phyloP scores from a whole-genome alignment of 2,888 invertebrate species.

The Seira sanloemensis region DNA sequence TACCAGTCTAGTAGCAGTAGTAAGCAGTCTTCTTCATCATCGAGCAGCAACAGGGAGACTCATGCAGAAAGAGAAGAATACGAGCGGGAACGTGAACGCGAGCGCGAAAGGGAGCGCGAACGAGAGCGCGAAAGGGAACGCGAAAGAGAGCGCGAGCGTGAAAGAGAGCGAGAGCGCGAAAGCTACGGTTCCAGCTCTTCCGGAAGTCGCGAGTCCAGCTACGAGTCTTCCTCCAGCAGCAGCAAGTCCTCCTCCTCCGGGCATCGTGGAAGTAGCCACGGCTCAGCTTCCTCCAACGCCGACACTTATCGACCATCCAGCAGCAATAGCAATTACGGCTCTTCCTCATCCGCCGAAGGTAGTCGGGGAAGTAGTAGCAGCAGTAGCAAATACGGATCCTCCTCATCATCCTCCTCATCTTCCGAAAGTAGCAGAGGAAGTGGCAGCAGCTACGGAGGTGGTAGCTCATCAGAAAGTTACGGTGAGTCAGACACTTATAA shows the following conservation, averaged over 20 bases:
- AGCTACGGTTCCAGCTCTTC: no score
- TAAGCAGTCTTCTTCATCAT: background rate
- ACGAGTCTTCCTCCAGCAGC: no score
- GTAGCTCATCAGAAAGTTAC: constrained; percentile 37
- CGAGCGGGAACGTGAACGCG: constrained; percentile 15
- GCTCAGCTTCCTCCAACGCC: constrained; percentile 3
- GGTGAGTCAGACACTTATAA: constrained; percentile 45
- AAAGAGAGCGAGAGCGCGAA: no score
- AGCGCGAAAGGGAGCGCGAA: no score
- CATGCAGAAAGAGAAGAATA: constrained; percentile 19
- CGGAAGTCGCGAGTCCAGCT: no score
- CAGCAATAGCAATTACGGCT: background rate
- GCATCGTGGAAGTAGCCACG: background rate
- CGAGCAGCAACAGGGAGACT: constrained; percentile 5
- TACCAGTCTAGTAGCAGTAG: constrained; percentile 22
- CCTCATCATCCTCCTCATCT: constrained; percentile 3
- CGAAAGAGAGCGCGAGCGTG: background rate
- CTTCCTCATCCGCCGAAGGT: background rate
- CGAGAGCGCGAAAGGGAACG: constrained; percentile 5
- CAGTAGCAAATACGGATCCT: no score
- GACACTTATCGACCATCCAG: background rate
- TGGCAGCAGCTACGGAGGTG: constrained; percentile 32
- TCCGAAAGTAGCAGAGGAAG: constrained; percentile 21
- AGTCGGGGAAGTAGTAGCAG: constrained; percentile 22
- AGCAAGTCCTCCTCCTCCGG: no score